Base-by-base conservation (phyloP, 2,888 invertebrate genomes). In the Drosophila koepferae region DNA sequence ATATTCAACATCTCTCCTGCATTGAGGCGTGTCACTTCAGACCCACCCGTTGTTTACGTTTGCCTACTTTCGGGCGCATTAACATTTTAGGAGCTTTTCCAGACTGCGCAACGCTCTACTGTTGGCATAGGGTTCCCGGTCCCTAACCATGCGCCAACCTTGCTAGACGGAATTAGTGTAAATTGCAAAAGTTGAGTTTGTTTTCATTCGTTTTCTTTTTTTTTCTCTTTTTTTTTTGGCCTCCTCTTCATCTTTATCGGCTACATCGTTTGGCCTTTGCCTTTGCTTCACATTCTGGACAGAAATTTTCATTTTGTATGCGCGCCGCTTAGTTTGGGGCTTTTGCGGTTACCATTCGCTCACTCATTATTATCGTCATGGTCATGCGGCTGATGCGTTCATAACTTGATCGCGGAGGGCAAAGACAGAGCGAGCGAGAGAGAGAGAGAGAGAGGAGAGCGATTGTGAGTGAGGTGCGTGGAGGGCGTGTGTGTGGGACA, bases 301-400 rank as follows among this genome's bases (percentile, higher is more conserved):
- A 44, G 49, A 62, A 53, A 48, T 56, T 68, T 40, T 62, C 34
- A 54, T 63, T 68, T 44, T 49, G 28, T 60, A 61, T 54, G 44
- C 16, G 62, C 55, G 56, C 36, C 60, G 46, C 58, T 74, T 65
- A 59, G 66, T 76, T 72, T 72, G 56, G 41, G 72, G 78, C 53
- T 76, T 76, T 72, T 72, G 77, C 41, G 72, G 68, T 31, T 60
- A 53, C 63, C 61, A 63, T 76, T 68, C 69, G 73, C 64, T 81
- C 66, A 63, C 53, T 81, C 70, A 81, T 79, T 81, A 81, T 81
- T 70, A 81, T 75, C 77, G 60, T 80, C 72, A 78, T 68, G 77
- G 76, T 75, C 80, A 60, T 62, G 59, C 23, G 63, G 56, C 61
- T 46, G 49, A 74, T 55, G 68, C 49, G 63, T 55, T 61, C 74